Evolutionary conservation across 2,888 invertebrate genomes (phyloP).

Genomic region (Protodeltote pygarga): DNA sequence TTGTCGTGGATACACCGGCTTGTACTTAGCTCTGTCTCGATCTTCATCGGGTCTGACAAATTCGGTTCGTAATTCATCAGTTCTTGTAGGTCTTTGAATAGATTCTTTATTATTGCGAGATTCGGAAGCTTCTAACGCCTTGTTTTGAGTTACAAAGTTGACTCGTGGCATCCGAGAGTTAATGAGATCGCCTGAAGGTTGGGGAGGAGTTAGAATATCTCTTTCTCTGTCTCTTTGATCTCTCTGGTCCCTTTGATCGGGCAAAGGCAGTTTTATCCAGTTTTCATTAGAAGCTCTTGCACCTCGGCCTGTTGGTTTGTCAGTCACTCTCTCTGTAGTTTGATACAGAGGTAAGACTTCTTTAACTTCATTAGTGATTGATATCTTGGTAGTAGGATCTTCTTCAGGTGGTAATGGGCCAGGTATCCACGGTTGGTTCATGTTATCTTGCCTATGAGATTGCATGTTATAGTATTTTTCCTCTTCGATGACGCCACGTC

Average conservation of each 20-base stretch:
- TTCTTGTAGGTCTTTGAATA: conserved; percentile 74
- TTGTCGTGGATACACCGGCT: conserved; percentile 80
- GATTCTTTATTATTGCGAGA: conserved; percentile 83
- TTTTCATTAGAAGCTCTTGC: conserved; percentile 87
- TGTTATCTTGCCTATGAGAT: conserved; percentile 61
- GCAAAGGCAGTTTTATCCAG: conserved; percentile 88
- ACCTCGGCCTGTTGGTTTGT: conserved; percentile 87
- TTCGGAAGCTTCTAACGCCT: conserved; percentile 81
- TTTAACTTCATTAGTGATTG: conserved; percentile 71
- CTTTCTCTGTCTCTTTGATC: conserved; percentile 59
- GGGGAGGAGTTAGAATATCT: conserved; percentile 83
- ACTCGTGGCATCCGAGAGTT: conserved; percentile 88
- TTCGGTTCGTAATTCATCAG: conserved; percentile 79
- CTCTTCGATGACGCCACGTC: conserved; percentile 82
- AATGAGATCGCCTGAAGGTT: conserved; percentile 84
- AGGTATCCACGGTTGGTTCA: conserved; percentile 77
- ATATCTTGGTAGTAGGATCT: conserved; percentile 78
- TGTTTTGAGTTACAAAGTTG: conserved; percentile 89
- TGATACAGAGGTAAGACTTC: conserved; percentile 68
- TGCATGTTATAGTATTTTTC: conserved; percentile 78
- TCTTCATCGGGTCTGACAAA: conserved; percentile 80
- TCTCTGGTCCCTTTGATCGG: conserved; percentile 50
- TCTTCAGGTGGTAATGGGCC: conserved; percentile 73
- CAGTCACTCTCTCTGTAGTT: conserved; percentile 79
- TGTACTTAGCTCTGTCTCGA: conserved; percentile 64